Conservation (phyloP, 2,888 invertebrate species). For the Hirtodrosophila cameraria region DNA sequence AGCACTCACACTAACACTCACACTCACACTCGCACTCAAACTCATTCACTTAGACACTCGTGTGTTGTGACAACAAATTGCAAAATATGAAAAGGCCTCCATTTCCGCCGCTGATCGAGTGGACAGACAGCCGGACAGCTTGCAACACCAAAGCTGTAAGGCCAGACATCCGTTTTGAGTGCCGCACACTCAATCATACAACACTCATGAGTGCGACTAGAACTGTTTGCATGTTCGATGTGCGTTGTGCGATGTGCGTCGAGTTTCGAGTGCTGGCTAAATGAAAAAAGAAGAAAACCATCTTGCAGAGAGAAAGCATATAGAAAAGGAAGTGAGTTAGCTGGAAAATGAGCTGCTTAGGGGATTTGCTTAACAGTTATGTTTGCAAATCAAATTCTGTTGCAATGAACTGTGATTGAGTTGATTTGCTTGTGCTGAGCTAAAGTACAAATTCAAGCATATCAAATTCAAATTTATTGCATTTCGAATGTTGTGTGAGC, state of each 20-base stretch:
- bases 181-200: constrained; percentile 3
- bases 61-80: constrained; percentile 77
- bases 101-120: constrained; percentile 62
- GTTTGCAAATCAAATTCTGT: not conserved
- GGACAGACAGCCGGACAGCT: constrained; percentile 33
- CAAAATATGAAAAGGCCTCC: constrained; percentile 71
- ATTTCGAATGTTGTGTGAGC: too few species aligned
- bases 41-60: constrained; percentile 43
- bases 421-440: not conserved
- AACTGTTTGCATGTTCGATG: constrained; percentile 28
- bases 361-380: constrained; percentile 9
- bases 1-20: not conserved
- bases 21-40: constrained; percentile 17
- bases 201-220: constrained; percentile 35
- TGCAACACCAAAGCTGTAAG: constrained; percentile 42
- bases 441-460: not conserved
- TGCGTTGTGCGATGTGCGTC: not conserved
- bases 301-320: not conserved
- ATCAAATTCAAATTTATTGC: too few species aligned
- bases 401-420: constrained; percentile 3
- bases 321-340: constrained; percentile 46
- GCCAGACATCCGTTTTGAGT: constrained; percentile 56
- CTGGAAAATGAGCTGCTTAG: constrained; percentile 30
- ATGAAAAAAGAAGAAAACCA: not conserved
- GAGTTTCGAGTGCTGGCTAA: constrained; percentile 27